Evolutionary conservation across 1,140 invertebrate species (phyloP).

Genomic region (Tetraneura akinire): DNA sequence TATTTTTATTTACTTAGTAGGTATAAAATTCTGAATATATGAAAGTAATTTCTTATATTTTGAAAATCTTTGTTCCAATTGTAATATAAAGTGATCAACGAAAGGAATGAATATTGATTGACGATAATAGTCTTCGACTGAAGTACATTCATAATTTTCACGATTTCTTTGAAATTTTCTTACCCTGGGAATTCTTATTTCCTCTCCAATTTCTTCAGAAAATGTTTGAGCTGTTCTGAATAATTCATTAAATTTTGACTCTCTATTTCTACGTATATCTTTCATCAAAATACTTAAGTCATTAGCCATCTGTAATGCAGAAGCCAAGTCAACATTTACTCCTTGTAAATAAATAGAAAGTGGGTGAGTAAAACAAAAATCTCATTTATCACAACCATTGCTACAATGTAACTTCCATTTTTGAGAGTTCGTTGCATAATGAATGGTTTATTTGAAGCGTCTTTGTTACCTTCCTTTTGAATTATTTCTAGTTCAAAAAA

Average conservation of each 20-base stretch:
- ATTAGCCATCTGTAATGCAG: neutral
- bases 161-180: neutral
- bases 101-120: neutral
- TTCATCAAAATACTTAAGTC: neutral
- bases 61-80: neutral
- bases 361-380: neutral
- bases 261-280: neutral
- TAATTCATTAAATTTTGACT: neutral
- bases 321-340: neutral
- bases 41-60: neutral
- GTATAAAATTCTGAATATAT: neutral
- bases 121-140: neutral
- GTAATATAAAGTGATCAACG: neutral
- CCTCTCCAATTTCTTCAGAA: neutral
- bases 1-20: neutral
- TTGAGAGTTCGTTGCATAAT: neutral
- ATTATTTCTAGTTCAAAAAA: neutral
- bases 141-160: neutral
- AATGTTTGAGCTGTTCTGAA: neutral
- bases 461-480: neutral
- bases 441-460: neutral
- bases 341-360: slow-evolving; percentile 1
- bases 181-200: neutral
- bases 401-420: neutral
- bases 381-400: neutral